phyloP scores from a whole-genome alignment of 2,113 vertebrate genomes.

The Struthidea cinerea region DNA sequence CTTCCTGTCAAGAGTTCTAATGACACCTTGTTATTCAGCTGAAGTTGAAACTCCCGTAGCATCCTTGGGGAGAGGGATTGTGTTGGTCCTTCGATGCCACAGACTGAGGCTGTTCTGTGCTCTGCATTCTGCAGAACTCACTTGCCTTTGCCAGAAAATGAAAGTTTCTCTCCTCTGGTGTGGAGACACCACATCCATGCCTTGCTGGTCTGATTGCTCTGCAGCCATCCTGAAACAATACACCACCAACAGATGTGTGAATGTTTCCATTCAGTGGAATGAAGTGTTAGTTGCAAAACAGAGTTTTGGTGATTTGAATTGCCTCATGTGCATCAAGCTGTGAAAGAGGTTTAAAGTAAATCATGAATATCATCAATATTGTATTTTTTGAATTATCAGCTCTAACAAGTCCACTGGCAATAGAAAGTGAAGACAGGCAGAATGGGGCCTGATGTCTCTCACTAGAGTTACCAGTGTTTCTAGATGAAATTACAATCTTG shows the following conservation, averaged over 20 bases:
- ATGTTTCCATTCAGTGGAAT: not conserved
- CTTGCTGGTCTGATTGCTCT: not conserved
- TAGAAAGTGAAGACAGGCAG: not conserved
- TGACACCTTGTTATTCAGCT: not conserved
- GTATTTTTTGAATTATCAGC: not conserved
- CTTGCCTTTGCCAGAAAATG: not conserved
- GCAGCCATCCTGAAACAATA: not conserved
- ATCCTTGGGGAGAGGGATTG: not conserved
- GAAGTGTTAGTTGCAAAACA: not conserved
- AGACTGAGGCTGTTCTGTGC: not conserved
- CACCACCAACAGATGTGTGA: not conserved
- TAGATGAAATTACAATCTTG: not conserved
- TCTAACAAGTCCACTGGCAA: not conserved
- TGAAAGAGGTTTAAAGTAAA: conserved; percentile 45
- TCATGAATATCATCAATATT: not conserved
- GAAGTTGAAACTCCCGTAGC: not conserved
- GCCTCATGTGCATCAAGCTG: conserved; percentile 13
- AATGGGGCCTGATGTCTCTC: not conserved
- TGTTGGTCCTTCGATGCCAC: accelerated
- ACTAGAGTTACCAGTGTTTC: not conserved
- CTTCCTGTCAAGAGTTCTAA: not conserved
- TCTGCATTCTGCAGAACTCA: not conserved
- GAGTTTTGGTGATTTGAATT: not conserved
- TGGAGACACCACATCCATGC: not conserved
- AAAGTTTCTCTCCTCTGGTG: not conserved